These are phyloP conservation scores for Notamacropus eugenii DNA, from an alignment of 2,797 vertebrate species.

Conservation along the genomic window DNA sequence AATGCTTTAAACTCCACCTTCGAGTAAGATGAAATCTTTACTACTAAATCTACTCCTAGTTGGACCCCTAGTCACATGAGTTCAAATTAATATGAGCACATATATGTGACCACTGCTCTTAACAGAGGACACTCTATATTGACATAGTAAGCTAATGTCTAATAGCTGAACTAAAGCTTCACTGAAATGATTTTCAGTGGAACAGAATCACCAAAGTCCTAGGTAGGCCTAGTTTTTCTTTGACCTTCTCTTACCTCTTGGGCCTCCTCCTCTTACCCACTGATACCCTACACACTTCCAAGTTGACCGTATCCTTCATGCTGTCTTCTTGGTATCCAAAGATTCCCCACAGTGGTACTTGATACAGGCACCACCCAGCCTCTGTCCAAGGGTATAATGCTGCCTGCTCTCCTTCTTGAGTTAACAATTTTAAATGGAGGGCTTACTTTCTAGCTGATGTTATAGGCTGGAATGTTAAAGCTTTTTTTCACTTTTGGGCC, in stretches of 20 bases:
- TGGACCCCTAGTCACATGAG: not conserved
- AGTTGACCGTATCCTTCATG: not conserved
- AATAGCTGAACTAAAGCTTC: not conserved
- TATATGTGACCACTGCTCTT: constrained; percentile 1
- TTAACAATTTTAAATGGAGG: not conserved
- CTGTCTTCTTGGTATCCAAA: not conserved
- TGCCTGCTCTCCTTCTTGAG: not conserved
- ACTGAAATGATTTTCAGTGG: constrained; percentile 36
- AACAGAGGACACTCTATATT: not conserved
- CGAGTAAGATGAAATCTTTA: not conserved
- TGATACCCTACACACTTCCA: constrained; percentile 14
- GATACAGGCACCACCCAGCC: too few relatives aligned
- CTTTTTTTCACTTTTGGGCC: not conserved
- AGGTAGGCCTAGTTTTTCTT: not conserved
- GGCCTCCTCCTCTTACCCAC: not conserved
- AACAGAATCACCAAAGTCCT: constrained; percentile 2
- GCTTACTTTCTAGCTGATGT: not conserved
- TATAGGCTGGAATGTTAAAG: not conserved
- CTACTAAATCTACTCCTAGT: not conserved
- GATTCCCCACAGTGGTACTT: not conserved
- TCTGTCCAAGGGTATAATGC: not conserved
- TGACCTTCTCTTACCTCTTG: not conserved
- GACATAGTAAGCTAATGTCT: not conserved
- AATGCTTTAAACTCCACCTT: constrained; percentile 58
- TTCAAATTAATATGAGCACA: constrained; percentile 4